These are phyloP conservation scores for Drosophila colorata DNA, from an alignment of 2,888 invertebrate genomes.

Conservation along the genomic window DNA sequence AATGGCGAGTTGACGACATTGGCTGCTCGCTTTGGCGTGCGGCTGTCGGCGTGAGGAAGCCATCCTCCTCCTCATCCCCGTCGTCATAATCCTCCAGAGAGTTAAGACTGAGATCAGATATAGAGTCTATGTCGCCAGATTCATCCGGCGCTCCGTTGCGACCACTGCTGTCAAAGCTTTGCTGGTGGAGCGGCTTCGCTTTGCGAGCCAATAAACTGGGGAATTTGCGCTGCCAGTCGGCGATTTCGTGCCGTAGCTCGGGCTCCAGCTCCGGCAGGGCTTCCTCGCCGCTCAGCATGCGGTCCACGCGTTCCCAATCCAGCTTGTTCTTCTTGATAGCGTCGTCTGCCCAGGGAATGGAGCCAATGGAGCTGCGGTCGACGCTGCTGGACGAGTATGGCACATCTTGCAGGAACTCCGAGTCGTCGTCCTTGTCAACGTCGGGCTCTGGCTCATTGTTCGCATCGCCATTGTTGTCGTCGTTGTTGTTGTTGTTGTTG, in stretches of 20 bases:
- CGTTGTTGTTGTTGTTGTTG: slow-evolving; percentile 30
- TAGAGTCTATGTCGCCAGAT: slow-evolving; percentile 67
- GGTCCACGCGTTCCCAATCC: slow-evolving; percentile 84
- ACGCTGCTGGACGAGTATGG: slow-evolving; percentile 83
- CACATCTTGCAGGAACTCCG: slow-evolving; percentile 81
- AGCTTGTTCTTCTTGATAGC: slow-evolving; percentile 84
- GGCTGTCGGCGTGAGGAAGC: slow-evolving; percentile 68
- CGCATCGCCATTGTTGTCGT: slow-evolving; percentile 32
- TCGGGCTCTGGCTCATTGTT: slow-evolving; percentile 52
- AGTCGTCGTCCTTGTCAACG: slow-evolving; percentile 76
- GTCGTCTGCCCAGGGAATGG: slow-evolving; percentile 85
- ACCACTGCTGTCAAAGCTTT: slow-evolving; percentile 58
- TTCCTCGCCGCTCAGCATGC: slow-evolving; percentile 82
- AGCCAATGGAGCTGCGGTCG: slow-evolving; percentile 84
- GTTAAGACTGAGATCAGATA: slow-evolving; percentile 80
- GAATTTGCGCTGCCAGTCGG: slow-evolving; percentile 84
- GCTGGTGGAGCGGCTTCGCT: slow-evolving; percentile 48
- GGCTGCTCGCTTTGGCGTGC: slow-evolving; percentile 36
- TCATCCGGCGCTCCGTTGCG: slow-evolving; percentile 33
- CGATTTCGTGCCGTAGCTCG: slow-evolving; percentile 82
- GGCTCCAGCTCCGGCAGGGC: slow-evolving; percentile 70
- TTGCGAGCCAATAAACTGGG: slow-evolving; percentile 72
- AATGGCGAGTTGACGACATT: slow-evolving; percentile 26
- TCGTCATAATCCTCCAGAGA: slow-evolving; percentile 75
- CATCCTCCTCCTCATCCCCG: slow-evolving; percentile 62